Evolutionary conservation across 2,888 invertebrate genomes (phyloP).

Genomic region (Agapostemon virescens): DNA sequence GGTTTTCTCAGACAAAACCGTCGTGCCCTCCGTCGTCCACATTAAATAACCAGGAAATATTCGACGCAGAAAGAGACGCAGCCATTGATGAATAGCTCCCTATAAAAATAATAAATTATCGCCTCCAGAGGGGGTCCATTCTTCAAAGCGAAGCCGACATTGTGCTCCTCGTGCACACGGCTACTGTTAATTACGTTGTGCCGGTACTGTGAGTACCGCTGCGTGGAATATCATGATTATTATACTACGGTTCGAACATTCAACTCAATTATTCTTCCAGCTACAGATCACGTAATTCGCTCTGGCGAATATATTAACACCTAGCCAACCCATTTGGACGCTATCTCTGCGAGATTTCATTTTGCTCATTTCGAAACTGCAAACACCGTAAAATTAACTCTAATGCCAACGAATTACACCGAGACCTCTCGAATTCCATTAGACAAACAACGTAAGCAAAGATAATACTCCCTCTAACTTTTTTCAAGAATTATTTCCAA

Average conservation of each 20-base stretch:
- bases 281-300: slow-evolving; percentile 18
- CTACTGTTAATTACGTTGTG: slow-evolving; percentile 70
- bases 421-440: not conserved
- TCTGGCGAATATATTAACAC: slow-evolving; percentile 21
- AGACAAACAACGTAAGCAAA: not conserved
- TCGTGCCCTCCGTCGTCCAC: slow-evolving; percentile 38
- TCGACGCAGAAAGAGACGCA: slow-evolving; percentile 28
- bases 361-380: not conserved
- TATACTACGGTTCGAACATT: slow-evolving; percentile 58
- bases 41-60: slow-evolving; percentile 25
- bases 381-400: not conserved
- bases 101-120: slow-evolving; percentile 70
- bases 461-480: not conserved
- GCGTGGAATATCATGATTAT: slow-evolving; percentile 51
- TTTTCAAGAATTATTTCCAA: not conserved
- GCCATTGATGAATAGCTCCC: slow-evolving; percentile 50
- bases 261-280: slow-evolving; percentile 49
- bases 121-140: slow-evolving; percentile 55
- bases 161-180: slow-evolving; percentile 57
- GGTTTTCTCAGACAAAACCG: slow-evolving; percentile 34
- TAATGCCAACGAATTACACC: not conserved
- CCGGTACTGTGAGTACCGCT: slow-evolving; percentile 45
- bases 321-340: not conserved
- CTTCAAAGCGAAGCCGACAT: slow-evolving; percentile 68
- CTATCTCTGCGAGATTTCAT: not conserved